Percentiles rank a stretch among this genome's conserved stretches.
phyloP scores from a whole-genome alignment of 64 coral and sea anemone genomes.

The Stichodactyla helianthus region DNA sequence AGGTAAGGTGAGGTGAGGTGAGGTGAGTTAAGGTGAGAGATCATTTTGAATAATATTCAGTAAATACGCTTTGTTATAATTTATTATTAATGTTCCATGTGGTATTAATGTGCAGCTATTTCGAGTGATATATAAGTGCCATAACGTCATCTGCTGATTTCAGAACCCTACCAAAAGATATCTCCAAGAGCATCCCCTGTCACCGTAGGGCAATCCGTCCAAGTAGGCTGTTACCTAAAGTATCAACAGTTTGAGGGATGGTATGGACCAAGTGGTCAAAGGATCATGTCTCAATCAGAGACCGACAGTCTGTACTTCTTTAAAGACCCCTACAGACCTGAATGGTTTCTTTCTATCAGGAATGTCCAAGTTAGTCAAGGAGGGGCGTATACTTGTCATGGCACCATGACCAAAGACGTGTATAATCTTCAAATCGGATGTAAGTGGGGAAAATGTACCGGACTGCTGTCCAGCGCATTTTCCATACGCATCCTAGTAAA shows the following conservation, averaged over 20 bases:
- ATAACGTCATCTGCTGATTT: neutral
- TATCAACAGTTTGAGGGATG: constrained; percentile 17
- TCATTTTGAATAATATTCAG: too few species aligned
- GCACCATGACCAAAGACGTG: neutral
- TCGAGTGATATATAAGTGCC: neutral
- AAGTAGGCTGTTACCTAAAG: neutral
- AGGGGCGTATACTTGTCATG: constrained; percentile 19
- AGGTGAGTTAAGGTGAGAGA: too few species aligned
- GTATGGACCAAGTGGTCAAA: constrained; percentile 8
- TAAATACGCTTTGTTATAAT: too few species aligned
- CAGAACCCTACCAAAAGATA: constrained; percentile 1
- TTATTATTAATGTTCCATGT: too few species aligned
- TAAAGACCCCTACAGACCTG: neutral
- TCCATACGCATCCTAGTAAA: too few species aligned
- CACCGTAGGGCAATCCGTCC: neutral
- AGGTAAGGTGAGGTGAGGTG: neutral
- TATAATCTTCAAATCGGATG: neutral
- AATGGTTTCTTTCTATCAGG: constrained; percentile 4
- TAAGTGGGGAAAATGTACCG: neutral
- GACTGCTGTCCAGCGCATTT: too few species aligned
- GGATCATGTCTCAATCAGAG: neutral
- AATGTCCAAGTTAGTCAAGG: neutral
- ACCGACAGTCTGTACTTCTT: neutral
- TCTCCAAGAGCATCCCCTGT: neutral
- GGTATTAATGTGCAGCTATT: neutral